Percentiles rank a stretch among this genome's conserved stretches.
Conservation (phyloP, 2,113 vertebrate species). For the Mixornis gularis region DNA sequence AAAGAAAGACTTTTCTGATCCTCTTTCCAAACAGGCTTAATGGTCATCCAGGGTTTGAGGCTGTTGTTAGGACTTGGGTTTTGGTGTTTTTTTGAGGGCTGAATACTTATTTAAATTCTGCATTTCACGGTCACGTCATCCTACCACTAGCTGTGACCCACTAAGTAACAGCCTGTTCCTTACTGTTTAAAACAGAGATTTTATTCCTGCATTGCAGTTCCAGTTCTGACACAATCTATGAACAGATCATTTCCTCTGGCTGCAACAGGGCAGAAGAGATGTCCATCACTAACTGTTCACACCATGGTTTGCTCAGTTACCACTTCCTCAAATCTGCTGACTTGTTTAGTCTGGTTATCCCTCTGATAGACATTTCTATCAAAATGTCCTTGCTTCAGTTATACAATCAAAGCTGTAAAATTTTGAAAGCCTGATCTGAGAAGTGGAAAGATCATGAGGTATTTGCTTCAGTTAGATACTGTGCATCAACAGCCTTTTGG, state of each 20-base stretch:
- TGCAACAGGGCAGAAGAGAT: background rate
- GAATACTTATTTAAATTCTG: background rate
- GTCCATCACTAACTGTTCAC: background rate
- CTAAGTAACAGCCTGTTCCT: background rate
- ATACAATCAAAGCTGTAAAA: background rate
- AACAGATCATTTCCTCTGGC: background rate
- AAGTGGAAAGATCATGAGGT: background rate
- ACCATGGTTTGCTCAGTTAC: background rate
- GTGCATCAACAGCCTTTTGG: background rate
- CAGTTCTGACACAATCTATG: background rate
- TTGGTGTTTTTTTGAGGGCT: background rate
- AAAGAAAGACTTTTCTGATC: conserved; percentile 38
- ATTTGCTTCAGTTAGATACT: background rate
- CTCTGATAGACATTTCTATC: background rate
- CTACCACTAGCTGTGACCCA: background rate
- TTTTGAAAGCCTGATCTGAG: background rate
- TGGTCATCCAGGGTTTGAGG: background rate
- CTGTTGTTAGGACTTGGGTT: background rate
- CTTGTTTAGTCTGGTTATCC: background rate
- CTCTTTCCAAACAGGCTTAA: conserved; percentile 43
- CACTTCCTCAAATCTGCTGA: conserved; percentile 14
- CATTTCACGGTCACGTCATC: background rate
- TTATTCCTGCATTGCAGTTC: background rate
- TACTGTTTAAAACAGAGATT: background rate
- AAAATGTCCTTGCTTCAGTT: background rate